Percentiles rank a stretch among this genome's conserved stretches.
These are phyloP conservation scores for Araneus ventricosus DNA, from an alignment of 1,140 invertebrate genomes.

Conservation along the genomic window DNA sequence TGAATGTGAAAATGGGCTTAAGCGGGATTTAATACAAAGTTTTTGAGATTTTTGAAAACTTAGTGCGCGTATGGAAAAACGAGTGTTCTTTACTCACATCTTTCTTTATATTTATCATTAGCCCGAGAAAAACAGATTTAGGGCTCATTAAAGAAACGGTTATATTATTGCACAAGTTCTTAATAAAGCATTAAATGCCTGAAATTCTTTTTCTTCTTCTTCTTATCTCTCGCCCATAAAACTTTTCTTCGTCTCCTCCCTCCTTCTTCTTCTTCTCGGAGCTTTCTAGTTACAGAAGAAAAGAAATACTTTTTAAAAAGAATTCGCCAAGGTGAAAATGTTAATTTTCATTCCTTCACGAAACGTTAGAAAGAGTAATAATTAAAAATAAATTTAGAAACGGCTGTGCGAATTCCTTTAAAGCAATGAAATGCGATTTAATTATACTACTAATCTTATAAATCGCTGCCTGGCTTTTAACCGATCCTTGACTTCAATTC, in stretches of 20 bases:
- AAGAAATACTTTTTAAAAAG: background rate
- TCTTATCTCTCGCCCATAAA: background rate
- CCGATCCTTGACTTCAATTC: background rate
- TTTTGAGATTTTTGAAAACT: conserved; percentile 28
- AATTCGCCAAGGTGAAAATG: background rate
- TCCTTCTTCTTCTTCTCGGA: background rate
- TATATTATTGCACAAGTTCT: conserved; percentile 32
- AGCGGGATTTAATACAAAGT: conserved; percentile 47
- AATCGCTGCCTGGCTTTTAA: background rate
- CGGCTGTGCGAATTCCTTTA: background rate
- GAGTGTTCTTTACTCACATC: background rate
- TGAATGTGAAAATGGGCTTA: conserved; percentile 20
- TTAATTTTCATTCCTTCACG: conserved; percentile 45
- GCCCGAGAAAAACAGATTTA: background rate
- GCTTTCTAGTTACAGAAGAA: background rate
- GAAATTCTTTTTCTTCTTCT: background rate
- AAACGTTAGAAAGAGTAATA: background rate
- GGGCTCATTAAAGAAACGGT: conserved; percentile 15
- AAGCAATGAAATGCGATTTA: conserved; percentile 1
- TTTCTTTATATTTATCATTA: conserved; percentile 7
- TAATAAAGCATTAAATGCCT: conserved; percentile 55
- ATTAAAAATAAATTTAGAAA: conserved; percentile 24
- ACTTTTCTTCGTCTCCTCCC: background rate
- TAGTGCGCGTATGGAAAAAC: no score
- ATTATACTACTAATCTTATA: background rate